Evolutionary conservation across 2,888 invertebrate species (phyloP), one percentile per base, ranked within the genome.

Genomic region (Apotomis betuletana): DNA sequence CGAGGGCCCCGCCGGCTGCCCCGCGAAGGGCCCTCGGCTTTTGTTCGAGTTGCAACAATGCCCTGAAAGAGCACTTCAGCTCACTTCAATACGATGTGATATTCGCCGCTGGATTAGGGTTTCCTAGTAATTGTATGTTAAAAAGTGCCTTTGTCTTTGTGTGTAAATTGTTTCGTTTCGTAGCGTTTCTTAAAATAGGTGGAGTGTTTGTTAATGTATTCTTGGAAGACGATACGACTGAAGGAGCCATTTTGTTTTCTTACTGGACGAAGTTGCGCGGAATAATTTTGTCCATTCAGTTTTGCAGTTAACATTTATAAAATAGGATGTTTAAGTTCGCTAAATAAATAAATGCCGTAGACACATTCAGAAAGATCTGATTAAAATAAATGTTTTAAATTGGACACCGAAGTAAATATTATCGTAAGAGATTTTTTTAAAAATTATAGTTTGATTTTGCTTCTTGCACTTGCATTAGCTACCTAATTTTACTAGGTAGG

Each of bases 21-120:
- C 85, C 88, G 81, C 87, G 79, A 80, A 91, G 91, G 78, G 86
- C 91, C 83, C 91, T 91, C 85, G 77, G 88, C 90, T 90, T 67
- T 92, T 92, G 92, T 92, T 90, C 91, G 83, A 85, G 90, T 83
- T 86, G 88, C 90, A 90, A 91, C 91, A 91, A 91, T 91, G 86
- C 88, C 88, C 80, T 79, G 81, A 90, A 89, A 82, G 85, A 81
- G 83, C 83, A 84, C 90, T 89, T 79, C 81, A 86, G 85, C 81
- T 81, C 85, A 90, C 92, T 91, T 90, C 87, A 88, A 89, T 90
- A 88, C 86, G 90, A 90, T 91, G 91, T 90, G 88, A 89, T 90
- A 90, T 90, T 87, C 89, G 85, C 85, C 84, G 84, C 80, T 63
- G 81, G 80, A 84, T 83, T 83, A 83, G 80, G 79, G 72, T 68